phyloP scores from a whole-genome alignment of 2,797 vertebrate genomes.

The Pseudomugil gertrudae region DNA sequence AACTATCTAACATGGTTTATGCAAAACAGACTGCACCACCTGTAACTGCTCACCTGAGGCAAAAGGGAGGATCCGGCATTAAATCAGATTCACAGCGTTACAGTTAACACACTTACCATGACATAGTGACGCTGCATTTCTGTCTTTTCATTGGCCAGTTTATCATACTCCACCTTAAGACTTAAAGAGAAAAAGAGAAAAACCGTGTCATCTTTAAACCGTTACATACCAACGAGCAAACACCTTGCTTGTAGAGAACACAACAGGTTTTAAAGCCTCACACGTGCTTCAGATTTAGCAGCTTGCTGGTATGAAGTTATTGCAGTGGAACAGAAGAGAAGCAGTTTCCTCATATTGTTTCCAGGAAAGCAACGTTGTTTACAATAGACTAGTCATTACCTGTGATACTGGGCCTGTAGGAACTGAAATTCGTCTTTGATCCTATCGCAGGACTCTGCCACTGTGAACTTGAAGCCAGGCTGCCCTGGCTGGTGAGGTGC shows the following conservation, averaged over 20 bases:
- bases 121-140: slow-evolving; percentile 98
- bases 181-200: slow-evolving; percentile 60
- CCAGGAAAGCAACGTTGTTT: slow-evolving; percentile 44
- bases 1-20: slow-evolving; percentile 51
- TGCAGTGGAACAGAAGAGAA: slow-evolving; percentile 29
- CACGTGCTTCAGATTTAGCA: neutral
- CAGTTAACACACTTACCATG: slow-evolving; percentile 85
- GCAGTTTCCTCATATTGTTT: slow-evolving; percentile 59
- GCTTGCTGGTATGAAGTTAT: slow-evolving; percentile 5
- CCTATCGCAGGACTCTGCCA: slow-evolving; percentile 93
- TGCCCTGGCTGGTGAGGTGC: slow-evolving; percentile 95
- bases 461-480: slow-evolving; percentile 96
- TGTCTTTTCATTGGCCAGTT: slow-evolving; percentile 95
- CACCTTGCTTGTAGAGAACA: neutral
- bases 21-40: slow-evolving; percentile 57
- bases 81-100: slow-evolving; percentile 44
- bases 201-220: neutral
- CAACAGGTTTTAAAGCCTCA: neutral
- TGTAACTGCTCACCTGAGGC: slow-evolving; percentile 70
- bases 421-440: slow-evolving; percentile 99
- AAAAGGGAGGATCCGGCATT: slow-evolving; percentile 52
- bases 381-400: slow-evolving; percentile 79
- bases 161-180: slow-evolving; percentile 96
- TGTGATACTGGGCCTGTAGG: slow-evolving; percentile 96
- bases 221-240: neutral